Base-by-base conservation (phyloP, 2,113 vertebrate genomes). In the Nesogale talazaci region DNA sequence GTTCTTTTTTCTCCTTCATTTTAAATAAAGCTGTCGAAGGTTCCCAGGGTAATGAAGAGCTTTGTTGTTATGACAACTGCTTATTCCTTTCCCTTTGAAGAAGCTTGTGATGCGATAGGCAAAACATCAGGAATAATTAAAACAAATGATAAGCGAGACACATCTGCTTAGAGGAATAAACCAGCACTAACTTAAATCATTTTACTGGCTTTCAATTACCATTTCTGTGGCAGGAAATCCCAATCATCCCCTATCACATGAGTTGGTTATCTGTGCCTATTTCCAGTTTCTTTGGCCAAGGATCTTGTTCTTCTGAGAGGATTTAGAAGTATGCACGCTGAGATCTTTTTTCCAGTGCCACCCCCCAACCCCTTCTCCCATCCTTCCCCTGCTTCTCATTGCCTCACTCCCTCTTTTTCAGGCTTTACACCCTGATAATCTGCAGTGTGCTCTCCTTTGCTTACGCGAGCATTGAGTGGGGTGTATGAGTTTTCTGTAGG, bases 31-130 rank as follows among this genome's bases (percentile, higher is more conserved):
- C 98, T 98, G 98, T 98, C 92, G 96, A 97, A 98, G 97, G 96
- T 97, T 98, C 95, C 97, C 96, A 96, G 97, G 97, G 97, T 97
- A 98, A 98, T 97, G 97, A 98, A 97, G 96, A 98, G 97, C 97
- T 98, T 98, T 98, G 98, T 98, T 98, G 98, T 98, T 98, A 98
- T 98, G 98, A 98, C 98, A 98, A 98, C 98, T 98, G 97, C 97
- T 98, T 97, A 96, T 94, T 97, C 96, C 96, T 97, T 95, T 97
- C 95, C 82, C 96, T 98, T 98, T 98, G 97, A 98, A 98, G 97
- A 94, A 95, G 92, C 56, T 90, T 93, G 94, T 85, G 90, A 95
- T 97, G 96, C 84, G 97, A 98, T 97, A 94, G 97, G 97, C 94
- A 97, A 96, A 97, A 96, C 97, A 98, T 98, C 97, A 97, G 97